Evolutionary conservation across 1,140 invertebrate genomes (phyloP).

Genomic region (Drosophila pachea): DNA sequence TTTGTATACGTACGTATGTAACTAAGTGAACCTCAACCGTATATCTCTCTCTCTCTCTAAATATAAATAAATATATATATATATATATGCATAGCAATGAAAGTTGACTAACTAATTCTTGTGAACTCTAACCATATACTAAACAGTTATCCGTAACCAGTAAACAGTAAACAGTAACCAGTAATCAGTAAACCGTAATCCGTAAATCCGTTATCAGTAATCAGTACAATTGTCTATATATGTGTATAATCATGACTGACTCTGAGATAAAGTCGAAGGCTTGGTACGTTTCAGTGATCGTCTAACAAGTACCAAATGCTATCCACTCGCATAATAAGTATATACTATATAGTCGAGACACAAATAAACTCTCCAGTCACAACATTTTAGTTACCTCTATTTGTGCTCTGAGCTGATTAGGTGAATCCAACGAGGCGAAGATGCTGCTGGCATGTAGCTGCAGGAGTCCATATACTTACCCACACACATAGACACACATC

Average conservation of each 20-base stretch:
- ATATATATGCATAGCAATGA: background rate
- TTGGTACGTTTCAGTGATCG: slow-evolving; percentile 50
- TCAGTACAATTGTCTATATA: slow-evolving; percentile 39
- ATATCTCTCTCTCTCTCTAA: slow-evolving; percentile 24
- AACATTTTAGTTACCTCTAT: background rate
- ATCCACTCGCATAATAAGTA: background rate
- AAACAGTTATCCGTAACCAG: background rate
- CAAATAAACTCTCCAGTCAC: slow-evolving; percentile 10
- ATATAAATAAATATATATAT: background rate
- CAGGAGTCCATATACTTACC: no score
- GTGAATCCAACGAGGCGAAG: no score
- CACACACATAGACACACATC: no score
- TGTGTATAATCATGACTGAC: slow-evolving; percentile 51
- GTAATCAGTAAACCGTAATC: no score
- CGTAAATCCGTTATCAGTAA: background rate
- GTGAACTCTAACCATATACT: slow-evolving; percentile 17
- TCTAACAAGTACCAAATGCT: slow-evolving; percentile 18
- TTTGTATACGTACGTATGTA: slow-evolving; percentile 48
- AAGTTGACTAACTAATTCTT: background rate
- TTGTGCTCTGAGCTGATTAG: slow-evolving; percentile 12
- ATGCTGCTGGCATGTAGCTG: no score
- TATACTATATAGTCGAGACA: slow-evolving; percentile 12
- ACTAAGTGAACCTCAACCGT: slow-evolving; percentile 43
- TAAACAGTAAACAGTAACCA: no score
- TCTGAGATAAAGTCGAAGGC: slow-evolving; percentile 29